phyloP scores from a whole-genome alignment of 2,113 vertebrate genomes.

The Zosterops hypoxanthus region DNA sequence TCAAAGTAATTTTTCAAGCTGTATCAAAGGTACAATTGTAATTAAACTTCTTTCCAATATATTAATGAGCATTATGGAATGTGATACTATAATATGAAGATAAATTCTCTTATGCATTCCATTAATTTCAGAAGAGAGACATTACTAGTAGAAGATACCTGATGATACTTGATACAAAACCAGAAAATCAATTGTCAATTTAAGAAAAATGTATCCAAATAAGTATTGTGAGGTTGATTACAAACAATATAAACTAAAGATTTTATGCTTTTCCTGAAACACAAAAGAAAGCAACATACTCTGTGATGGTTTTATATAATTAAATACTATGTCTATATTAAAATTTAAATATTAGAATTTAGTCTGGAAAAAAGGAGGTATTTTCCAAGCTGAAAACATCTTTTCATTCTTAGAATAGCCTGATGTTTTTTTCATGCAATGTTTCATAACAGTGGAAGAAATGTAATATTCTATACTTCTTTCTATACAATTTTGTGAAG shows the following conservation, averaged over 20 bases:
- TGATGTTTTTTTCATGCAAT: not conserved
- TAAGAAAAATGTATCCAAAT: not conserved
- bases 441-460: not conserved
- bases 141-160: not conserved
- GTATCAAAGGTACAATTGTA: not conserved
- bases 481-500: not conserved
- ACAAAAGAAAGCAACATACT: not conserved
- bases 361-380: not conserved
- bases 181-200: conserved; percentile 3
- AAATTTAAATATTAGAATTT: not conserved
- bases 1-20: not conserved
- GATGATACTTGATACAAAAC: not conserved
- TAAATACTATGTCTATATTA: not conserved
- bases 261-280: not conserved
- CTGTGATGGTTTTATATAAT: not conserved
- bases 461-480: not conserved
- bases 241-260: not conserved
- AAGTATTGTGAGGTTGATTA: not conserved
- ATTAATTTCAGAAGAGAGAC: not conserved
- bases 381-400: not conserved
- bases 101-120: not conserved
- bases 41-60: not conserved
- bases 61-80: not conserved
- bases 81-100: not conserved
- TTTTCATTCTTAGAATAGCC: not conserved